Evolutionary conservation across 1,140 invertebrate genomes (phyloP).

Genomic region (Mercenaria mercenaria): DNA sequence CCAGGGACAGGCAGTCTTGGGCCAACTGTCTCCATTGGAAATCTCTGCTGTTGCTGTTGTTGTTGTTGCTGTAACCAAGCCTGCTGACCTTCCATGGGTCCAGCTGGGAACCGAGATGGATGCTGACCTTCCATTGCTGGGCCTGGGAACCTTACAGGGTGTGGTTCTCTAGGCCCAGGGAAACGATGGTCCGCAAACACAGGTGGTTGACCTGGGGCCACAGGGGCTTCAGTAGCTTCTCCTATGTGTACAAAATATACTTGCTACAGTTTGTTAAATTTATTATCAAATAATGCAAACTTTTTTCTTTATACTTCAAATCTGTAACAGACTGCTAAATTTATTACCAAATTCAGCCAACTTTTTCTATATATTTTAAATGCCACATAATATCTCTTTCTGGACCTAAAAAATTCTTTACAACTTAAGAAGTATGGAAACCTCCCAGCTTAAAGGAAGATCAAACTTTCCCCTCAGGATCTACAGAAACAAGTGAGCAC

Average conservation of each 20-base stretch:
- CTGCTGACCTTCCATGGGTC: conserved; percentile 29
- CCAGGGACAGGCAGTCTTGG: conserved; percentile 60
- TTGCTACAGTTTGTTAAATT: too few relatives aligned
- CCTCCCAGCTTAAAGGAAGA: too few relatives aligned
- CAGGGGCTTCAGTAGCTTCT: conserved; percentile 45
- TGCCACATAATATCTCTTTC: too few relatives aligned
- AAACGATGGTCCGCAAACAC: conserved; percentile 49
- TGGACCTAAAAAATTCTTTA: too few relatives aligned
- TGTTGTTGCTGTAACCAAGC: conserved; percentile 54
- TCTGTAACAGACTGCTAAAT: too few relatives aligned
- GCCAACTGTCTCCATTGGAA: conserved; percentile 70
- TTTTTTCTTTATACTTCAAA: background rate
- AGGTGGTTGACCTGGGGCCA: conserved; percentile 49
- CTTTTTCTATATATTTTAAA: too few relatives aligned
- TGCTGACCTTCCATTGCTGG: conserved; percentile 25
- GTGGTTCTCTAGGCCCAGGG: conserved; percentile 58
- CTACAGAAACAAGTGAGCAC: too few relatives aligned
- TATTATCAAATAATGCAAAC: background rate
- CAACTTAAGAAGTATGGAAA: too few relatives aligned
- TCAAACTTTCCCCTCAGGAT: too few relatives aligned
- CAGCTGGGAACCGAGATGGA: conserved; percentile 35
- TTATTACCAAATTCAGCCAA: too few relatives aligned
- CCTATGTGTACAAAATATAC: too few relatives aligned
- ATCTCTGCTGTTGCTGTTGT: conserved; percentile 62
- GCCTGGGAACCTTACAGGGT: conserved; percentile 53